Evolutionary conservation across 2,888 invertebrate species (phyloP), one percentile per base, ranked within the genome.

Genomic region (Heteromyza rotundicornis): DNA sequence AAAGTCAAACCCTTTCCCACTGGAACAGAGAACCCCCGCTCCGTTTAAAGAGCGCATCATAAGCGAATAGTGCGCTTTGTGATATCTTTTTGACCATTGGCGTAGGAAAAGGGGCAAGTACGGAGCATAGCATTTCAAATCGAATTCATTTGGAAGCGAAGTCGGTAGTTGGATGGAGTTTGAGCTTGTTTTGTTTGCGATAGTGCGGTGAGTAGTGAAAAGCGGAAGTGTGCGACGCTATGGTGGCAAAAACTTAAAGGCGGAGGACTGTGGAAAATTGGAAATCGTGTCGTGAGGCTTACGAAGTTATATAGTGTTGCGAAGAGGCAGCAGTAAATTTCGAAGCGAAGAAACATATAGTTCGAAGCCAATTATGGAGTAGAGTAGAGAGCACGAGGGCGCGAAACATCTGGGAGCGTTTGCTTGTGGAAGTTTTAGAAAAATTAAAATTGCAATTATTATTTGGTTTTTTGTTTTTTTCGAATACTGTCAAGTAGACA

Each of bases 191-290:
- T n/a, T n/a, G 60, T 64, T 56, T 63, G 63, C 63, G 5, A 62
- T 53, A 53, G 57, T 62, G 57, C 62, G 62, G 50, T 61, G 61
- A 44, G 17, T 5, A 47, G 47, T 47, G 54, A 44, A 62, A 59
- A 62, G 50, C 58, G 58, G 58, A 62, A 59, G 58, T 55, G 58
- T 62, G 62, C 62, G 62, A 62, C 62, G 62, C 58, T 58, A 59
- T 62, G 17, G 62, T 59, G 62, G 62, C 62, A 62, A 56, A 24
- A 59, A 54, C 53, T 55, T 47, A 57, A 62, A 62, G 58, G 58
- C 54, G 62, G 55, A 62, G 62, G 55, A 59, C 55, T 62, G 58
- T 40, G 56, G 23, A 56, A 52, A 40, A 27, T 57, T 47, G 57
- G 44, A 56, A 40, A 32, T 53, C 52, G 24, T 57, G 44, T 47